Evolutionary conservation across 1,140 invertebrate species (phyloP).

Genomic region (Lasaia peninsularis): DNA sequence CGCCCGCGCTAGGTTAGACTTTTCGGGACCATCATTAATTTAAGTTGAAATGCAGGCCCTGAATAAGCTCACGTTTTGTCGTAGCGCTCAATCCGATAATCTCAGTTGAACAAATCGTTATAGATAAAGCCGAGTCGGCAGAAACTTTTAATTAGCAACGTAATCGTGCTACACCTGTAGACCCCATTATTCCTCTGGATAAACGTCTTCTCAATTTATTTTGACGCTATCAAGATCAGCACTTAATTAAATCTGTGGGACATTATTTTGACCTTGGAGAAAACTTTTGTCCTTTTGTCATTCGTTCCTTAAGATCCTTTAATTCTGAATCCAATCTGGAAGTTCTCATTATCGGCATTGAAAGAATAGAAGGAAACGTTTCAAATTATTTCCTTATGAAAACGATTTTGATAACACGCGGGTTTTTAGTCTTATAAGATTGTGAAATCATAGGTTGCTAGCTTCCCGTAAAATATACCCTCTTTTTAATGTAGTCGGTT

Average conservation of each 20-base stretch:
- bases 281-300: neutral
- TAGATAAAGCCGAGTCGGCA: slow-evolving; percentile 19
- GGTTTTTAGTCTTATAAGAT: too few relatives aligned
- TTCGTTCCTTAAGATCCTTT: neutral
- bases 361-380: too few relatives aligned
- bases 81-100: slow-evolving; percentile 17
- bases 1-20: too few relatives aligned
- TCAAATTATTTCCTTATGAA: too few relatives aligned
- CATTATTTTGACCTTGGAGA: slow-evolving; percentile 13
- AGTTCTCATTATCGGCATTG: neutral
- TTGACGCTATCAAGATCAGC: slow-evolving; percentile 17
- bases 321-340: neutral
- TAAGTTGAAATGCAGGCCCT: slow-evolving; percentile 10
- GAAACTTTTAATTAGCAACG: slow-evolving; percentile 21
- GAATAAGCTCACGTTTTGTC: slow-evolving; percentile 13
- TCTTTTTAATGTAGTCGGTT: too few relatives aligned
- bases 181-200: slow-evolving; percentile 14
- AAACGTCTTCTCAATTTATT: slow-evolving; percentile 18
- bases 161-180: slow-evolving; percentile 19
- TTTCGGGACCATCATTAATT: neutral
- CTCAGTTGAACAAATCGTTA: slow-evolving; percentile 18
- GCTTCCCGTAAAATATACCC: too few relatives aligned
- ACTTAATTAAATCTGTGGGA: slow-evolving; percentile 15
- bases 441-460: too few relatives aligned
- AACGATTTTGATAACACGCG: too few relatives aligned